phyloP scores from a whole-genome alignment of 2,113 vertebrate species.

The Rhynchopsitta pachyrhyncha region DNA sequence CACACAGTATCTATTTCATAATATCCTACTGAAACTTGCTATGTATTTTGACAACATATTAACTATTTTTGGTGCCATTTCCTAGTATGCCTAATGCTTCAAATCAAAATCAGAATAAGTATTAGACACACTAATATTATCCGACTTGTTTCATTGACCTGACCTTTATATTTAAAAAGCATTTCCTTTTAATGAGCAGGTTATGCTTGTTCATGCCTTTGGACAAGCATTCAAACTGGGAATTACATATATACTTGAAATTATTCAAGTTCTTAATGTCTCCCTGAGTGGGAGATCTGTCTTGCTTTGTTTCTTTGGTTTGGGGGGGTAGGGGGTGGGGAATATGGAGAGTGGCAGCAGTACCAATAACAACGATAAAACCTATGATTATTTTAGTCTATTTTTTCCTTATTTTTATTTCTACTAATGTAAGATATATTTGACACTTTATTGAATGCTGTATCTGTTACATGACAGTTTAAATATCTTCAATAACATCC shows the following conservation, averaged over 20 bases:
- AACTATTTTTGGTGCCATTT: neutral
- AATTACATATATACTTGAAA: neutral
- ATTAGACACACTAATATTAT: neutral
- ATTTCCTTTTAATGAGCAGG: neutral
- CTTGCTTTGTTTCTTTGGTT: neutral
- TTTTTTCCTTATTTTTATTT: neutral
- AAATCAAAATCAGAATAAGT: neutral
- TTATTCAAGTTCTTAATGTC: neutral
- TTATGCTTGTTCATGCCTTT: neutral
- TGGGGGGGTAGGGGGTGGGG: too few relatives aligned
- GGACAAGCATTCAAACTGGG: neutral
- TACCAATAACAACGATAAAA: neutral
- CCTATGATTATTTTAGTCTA: rapidly evolving
- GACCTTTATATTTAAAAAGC: neutral
- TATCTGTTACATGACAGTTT: neutral
- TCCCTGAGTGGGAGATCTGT: neutral
- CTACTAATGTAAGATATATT: neutral
- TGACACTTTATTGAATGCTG: neutral
- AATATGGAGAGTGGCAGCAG: neutral
- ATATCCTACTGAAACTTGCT: neutral
- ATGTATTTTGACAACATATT: neutral
- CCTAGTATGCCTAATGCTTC: neutral
- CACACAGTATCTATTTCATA: neutral
- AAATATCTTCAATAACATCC: neutral
- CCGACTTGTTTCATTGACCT: neutral